Conservation (phyloP, 2,888 invertebrate species). For the Megastigmus dorsalis region DNA sequence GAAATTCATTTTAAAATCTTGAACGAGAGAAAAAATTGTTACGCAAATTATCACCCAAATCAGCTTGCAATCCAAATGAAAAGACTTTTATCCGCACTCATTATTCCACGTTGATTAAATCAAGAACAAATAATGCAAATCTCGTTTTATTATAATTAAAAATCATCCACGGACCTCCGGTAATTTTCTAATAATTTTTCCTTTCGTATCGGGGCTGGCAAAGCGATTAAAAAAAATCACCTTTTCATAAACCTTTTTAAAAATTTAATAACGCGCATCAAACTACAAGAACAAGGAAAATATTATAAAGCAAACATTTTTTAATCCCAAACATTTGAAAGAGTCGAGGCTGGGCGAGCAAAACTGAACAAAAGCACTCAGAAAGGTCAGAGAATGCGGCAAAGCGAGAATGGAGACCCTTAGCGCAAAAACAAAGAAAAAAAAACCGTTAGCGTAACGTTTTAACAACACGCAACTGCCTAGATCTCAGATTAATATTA, state of each 20-base stretch:
- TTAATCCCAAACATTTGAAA: background rate
- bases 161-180: slow-evolving; percentile 5
- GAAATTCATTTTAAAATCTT: slow-evolving; percentile 1
- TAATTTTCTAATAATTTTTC: slow-evolving; percentile 20
- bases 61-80: background rate
- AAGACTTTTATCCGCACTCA: background rate
- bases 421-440: slow-evolving; percentile 7
- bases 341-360: background rate
- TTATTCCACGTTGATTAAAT: background rate
- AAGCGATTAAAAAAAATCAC: background rate
- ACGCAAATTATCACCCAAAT: slow-evolving; percentile 16
- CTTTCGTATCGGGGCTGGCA: background rate
- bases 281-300: background rate
- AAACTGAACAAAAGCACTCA: background rate
- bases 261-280: too few relatives aligned
- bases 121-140: background rate
- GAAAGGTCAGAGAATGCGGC: background rate
- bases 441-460: slow-evolving; percentile 9
- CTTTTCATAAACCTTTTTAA: background rate
- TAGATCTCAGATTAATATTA: slow-evolving; percentile 68
- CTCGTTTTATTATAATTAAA: slow-evolving; percentile 2
- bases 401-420: background rate
- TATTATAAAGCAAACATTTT: background rate
- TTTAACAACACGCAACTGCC: slow-evolving; percentile 69
- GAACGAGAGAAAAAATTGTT: background rate